Evolutionary conservation across 2,888 invertebrate genomes (phyloP), one percentile per base, ranked within the genome.

Genomic region (Seira musarum): DNA sequence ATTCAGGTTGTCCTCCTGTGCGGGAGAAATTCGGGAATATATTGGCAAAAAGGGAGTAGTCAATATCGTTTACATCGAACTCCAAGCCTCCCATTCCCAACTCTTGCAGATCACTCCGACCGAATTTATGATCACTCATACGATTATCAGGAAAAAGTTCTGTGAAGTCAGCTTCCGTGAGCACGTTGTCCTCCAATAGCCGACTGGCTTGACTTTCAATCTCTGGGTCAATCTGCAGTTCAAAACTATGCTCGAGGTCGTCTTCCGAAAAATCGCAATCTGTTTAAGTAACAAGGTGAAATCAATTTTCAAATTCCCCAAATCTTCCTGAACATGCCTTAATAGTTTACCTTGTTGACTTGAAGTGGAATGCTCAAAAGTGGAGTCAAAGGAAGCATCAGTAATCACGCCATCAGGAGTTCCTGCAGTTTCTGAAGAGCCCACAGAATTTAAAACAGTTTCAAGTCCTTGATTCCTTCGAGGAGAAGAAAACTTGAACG

Each of bases 91-190:
- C 84, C 63, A 85, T 82, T n/a, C 86, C 85, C n/a, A 86, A 78
- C 66, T 86, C 85, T 17, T 80, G 74, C n/a, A 85, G 73, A 80
- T 85, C 85, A 65, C 71, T 74, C 35, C 60, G 82, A 19, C 81
- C 82, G 40, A 81, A 71, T 53, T 85, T 81, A 49, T 84, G 83
- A 83, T 85, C 85, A 61, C 83, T 80, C 66, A 84, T 63, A 6
- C 86, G 82, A 22, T 84, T 84, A 72, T 85, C 94, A 88, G 93
- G 92, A 89, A 94, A 95, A 72, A 95, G 91, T 88, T 95, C 95
- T 88, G 93, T 94, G 89, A 95, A 94, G 88, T 94, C 94, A 88
- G 94, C 94, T 81, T 94, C 93, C 82, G 93, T 93, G 87, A 95
- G 92, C 88, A 94, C 94, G 81, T 89, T 89, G 70, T 90, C 90